Evolutionary conservation across 2,113 vertebrate species (phyloP).

Genomic region (Chamaetylas fuelleborni): DNA sequence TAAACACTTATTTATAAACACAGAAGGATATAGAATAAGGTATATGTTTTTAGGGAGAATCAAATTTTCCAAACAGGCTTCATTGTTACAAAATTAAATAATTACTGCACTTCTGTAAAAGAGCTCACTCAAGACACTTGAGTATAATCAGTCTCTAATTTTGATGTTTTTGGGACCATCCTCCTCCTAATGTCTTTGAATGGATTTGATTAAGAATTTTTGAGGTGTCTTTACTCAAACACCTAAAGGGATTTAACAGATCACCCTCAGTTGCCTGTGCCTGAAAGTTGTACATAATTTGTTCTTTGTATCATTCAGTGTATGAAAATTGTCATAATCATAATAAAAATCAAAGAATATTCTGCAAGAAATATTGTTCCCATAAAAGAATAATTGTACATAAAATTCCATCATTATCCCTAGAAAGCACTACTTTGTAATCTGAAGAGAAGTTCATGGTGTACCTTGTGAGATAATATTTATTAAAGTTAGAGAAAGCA

Average conservation of each 20-base stretch:
- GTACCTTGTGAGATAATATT: background rate
- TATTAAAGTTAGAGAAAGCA: background rate
- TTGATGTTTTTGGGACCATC: background rate
- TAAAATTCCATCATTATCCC: background rate
- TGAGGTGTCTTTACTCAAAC: background rate
- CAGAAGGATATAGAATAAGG: background rate
- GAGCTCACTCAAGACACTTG: background rate
- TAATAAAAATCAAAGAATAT: background rate
- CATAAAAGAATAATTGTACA: background rate
- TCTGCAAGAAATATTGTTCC: background rate
- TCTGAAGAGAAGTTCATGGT: background rate
- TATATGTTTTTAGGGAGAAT: background rate
- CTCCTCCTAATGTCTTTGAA: background rate
- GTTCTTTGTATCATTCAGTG: background rate
- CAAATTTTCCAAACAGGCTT: background rate
- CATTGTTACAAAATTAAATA: constrained; percentile 22
- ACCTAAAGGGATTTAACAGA: background rate
- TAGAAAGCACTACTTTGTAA: background rate
- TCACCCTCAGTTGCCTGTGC: background rate
- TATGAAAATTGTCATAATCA: background rate
- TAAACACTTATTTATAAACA: background rate
- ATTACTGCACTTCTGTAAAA: constrained; percentile 15
- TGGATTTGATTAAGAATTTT: background rate
- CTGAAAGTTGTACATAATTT: background rate
- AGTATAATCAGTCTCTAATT: constrained; percentile 13